Evolutionary conservation across 2,888 invertebrate species (phyloP), one percentile per base, ranked within the genome.

Genomic region (Campaea margaritaria): DNA sequence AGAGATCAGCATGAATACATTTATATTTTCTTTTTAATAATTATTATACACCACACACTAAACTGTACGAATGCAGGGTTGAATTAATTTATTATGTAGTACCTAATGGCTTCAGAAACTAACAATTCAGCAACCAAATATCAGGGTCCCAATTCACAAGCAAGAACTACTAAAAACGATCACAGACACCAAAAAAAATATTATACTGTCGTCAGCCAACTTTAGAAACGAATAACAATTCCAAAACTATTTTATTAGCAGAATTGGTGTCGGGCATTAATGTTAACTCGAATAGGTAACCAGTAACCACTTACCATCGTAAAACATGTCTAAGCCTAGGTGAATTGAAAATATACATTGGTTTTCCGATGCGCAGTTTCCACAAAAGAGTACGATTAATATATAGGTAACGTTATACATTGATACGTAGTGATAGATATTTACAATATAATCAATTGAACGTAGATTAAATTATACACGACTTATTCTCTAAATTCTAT

Each of bases 271-370:
- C 5, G 3, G 5, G 21, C 3, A 21, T 38, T 56, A n/a, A 45
- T 39, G 13, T 42, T 27, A 43, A 52, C 64, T 65, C 67, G 62
- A 64, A 64, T 65, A 55, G 21, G 21, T 21, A 21, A 5, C 3
- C 5, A 21, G n/a, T n/a, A n/a, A n/a, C n/a, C n/a, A n/a, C n/a
- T n/a, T n/a, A 39, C 46, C 49, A 53, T 58, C 45, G 49, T 64
- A 59, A 66, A 55, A 59, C 42, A 42, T 42, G 27, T 36, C 48
- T 42, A 36, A 42, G 27, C 31, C 42, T 43, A 53, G 47, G 48
- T 57, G 38, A 13, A 36, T 12, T 36, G 7, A n/a, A 42, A 34
- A 21, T n/a, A 38, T 12, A 51, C 27, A 42, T 41, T 4, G 8
- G 14, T 52, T 31, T 56, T 36, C 42, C 51, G 55, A 12, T 42